phyloP scores from a whole-genome alignment of 2,888 invertebrate species.

The Zonitis immaculata region DNA sequence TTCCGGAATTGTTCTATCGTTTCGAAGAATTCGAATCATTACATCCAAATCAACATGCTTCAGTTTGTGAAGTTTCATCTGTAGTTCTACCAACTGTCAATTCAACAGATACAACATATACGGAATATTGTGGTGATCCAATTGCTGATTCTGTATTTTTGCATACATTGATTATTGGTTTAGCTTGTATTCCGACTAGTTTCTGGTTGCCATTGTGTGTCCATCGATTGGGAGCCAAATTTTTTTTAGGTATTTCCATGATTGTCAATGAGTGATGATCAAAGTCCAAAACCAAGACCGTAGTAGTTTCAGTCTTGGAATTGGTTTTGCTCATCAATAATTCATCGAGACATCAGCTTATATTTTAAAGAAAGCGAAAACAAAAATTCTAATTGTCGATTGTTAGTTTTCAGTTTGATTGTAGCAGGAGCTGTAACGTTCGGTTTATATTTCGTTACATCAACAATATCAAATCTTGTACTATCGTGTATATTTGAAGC shows the following conservation, averaged over 20 bases:
- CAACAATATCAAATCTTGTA: conserved; percentile 65
- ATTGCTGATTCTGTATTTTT: conserved; percentile 66
- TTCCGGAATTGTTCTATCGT: conserved; percentile 81
- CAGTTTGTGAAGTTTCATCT: conserved; percentile 73
- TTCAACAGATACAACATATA: conserved; percentile 43
- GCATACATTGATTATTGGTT: conserved; percentile 73
- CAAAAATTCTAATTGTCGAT: conserved; percentile 5
- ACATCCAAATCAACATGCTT: conserved; percentile 64
- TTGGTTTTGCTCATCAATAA: too few relatives aligned
- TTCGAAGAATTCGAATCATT: conserved; percentile 69
- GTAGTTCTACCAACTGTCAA: conserved; percentile 51
- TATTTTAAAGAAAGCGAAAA: too few relatives aligned
- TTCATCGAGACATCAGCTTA: too few relatives aligned
- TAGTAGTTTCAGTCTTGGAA: too few relatives aligned
- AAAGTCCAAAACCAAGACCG: too few relatives aligned
- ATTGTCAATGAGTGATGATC: too few relatives aligned
- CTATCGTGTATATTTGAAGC: conserved; percentile 77
- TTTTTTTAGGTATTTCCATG: conserved; percentile 68
- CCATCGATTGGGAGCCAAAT: conserved; percentile 74
- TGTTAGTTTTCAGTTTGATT: conserved; percentile 68
- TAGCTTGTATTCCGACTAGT: conserved; percentile 76
- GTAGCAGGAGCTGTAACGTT: conserved; percentile 69
- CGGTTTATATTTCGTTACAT: conserved; percentile 70
- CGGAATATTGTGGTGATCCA: conserved; percentile 59
- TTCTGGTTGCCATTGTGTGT: conserved; percentile 74